Evolutionary conservation across 1,140 invertebrate genomes (phyloP).

Genomic region (Vollenhovia emeryi): DNA sequence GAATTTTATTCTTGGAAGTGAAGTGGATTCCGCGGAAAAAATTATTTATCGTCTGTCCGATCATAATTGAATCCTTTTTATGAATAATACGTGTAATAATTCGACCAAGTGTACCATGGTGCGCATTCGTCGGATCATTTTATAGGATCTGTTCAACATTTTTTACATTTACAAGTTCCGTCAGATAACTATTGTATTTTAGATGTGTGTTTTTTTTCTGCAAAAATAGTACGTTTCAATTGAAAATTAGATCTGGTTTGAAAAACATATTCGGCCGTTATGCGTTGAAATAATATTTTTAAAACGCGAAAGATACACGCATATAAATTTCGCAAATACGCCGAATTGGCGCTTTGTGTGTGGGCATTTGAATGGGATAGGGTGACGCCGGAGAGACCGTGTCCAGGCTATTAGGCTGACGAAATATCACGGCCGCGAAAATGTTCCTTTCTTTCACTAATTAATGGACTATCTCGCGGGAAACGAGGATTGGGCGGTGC

Average conservation of each 20-base stretch:
- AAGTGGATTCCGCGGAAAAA: neutral
- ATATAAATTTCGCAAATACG: neutral
- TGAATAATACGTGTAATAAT: neutral
- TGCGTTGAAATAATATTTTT: neutral
- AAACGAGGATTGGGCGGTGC: constrained; percentile 18
- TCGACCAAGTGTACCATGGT: neutral
- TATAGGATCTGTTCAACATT: neutral
- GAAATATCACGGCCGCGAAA: constrained; percentile 22
- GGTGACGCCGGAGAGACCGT: neutral
- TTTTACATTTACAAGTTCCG: neutral
- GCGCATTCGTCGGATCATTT: neutral
- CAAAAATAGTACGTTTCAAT: neutral
- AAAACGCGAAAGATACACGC: neutral
- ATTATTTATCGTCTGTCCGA: neutral
- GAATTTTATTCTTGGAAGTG: neutral
- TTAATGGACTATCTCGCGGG: constrained; percentile 53
- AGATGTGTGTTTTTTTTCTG: neutral
- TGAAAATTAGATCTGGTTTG: neutral
- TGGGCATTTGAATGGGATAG: neutral
- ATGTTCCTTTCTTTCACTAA: constrained; percentile 44
- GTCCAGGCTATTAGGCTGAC: constrained; percentile 18
- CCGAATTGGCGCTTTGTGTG: neutral
- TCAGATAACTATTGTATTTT: neutral
- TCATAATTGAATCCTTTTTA: constrained; percentile 10
- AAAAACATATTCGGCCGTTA: neutral